Evolutionary conservation across 2,113 vertebrate species (phyloP), one percentile per base, ranked within the genome.

Genomic region (Chlorodrepanis virens): DNA sequence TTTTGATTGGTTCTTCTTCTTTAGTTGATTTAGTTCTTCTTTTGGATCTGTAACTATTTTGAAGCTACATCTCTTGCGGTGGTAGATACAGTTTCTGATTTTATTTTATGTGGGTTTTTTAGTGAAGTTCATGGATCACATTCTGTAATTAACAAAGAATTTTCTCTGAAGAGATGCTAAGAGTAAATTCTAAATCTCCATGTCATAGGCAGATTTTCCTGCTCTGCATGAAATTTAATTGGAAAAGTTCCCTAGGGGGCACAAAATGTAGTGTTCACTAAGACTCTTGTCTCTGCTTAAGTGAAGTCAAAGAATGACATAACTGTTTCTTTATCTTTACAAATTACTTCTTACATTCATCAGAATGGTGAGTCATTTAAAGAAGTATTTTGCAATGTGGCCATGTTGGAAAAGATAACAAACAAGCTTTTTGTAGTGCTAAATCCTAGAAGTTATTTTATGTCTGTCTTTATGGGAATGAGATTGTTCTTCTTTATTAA

Each of bases 141-240:
- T 88, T 90, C 87, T 95, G 90, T 96, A 96, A 94, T 96, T 96
- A 96, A 95, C 82, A 39, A 90, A 92, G 56, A 87, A 95, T 92
- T 94, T 97, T 95, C 81, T 95, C 87, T 78, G 77, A 95, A 93
- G 81, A 85, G 61, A 31, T 71, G 56, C 72, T 87, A 74, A 74
- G 45, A 92, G 85, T 79, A 93, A 95, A 86, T 86, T 94, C 63
- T 83, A 47, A 57, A 7, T 82, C 86, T 92, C 60, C 39, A 27
- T 56, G 47, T 53, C 80, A 92, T 84, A 87, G 69, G 52, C 76
- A 96, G 74, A 80, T 79, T 92, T 96, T 96, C 91, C 49, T 88
- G 78, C 86, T 88, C 88, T 95, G 71, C 71, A 33, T 85, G 85
- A 93, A 93, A 70, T 94, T 88, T 96, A 92, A 94, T 96, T 95